phyloP scores from a whole-genome alignment of 2,113 vertebrate species.

The Chelonoidis abingdonii region DNA sequence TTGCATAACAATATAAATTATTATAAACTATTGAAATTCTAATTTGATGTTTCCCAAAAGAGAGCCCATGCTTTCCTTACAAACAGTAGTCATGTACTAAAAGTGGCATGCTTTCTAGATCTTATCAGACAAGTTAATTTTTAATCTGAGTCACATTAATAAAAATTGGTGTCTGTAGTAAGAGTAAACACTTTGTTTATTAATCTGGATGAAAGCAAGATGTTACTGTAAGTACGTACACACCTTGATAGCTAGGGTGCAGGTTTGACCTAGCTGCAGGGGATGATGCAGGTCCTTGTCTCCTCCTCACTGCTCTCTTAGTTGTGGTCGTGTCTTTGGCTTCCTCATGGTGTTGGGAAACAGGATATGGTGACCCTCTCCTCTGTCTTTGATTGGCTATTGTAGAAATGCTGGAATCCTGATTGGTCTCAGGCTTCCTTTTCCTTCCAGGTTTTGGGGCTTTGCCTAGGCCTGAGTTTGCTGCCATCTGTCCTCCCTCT shows the following conservation, averaged over 20 bases:
- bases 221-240: not conserved
- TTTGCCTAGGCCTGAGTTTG: not conserved
- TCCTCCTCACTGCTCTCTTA: not conserved
- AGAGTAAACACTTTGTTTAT: not conserved
- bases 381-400: not conserved
- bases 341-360: not conserved
- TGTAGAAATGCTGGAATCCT: not conserved
- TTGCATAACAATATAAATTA: too few relatives aligned
- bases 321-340: not conserved
- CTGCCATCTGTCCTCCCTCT: not conserved
- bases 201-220: fast-evolving
- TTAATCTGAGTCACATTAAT: not conserved
- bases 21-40: too few relatives aligned
- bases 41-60: not conserved
- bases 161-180: not conserved
- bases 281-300: not conserved
- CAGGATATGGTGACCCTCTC: not conserved
- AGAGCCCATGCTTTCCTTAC: not conserved
- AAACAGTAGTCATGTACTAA: not conserved
- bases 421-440: not conserved
- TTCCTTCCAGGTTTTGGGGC: not conserved
- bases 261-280: not conserved
- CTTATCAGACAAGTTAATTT: not conserved
- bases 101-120: not conserved
- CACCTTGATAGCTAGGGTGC: not conserved